A percentile compares a stretch with the other conserved stretches of the same genome.
phyloP scores from a whole-genome alignment of 2,888 invertebrate species.

The Oxystoma pomonae region DNA sequence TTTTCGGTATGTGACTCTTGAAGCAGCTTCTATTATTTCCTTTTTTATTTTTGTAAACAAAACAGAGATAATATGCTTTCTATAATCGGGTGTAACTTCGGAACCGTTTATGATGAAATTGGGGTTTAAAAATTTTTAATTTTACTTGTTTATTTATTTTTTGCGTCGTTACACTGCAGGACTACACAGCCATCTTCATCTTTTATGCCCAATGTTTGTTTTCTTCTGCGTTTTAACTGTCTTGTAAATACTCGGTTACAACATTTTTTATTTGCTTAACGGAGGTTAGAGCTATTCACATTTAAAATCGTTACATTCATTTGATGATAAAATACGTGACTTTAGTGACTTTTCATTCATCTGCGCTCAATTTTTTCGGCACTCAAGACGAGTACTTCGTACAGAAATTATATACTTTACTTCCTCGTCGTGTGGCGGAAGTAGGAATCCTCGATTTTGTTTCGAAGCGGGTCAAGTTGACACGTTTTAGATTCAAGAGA shows the following conservation, averaged over 20 bases:
- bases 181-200: no score
- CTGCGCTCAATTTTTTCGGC: neutral
- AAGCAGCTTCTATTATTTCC: no score
- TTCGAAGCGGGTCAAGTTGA: neutral
- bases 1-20: no score
- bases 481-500: no score
- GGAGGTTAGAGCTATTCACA: slow-evolving; percentile 11
- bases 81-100: no score
- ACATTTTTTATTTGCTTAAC: slow-evolving; percentile 20
- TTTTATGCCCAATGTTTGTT: neutral
- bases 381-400: neutral
- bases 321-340: neutral
- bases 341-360: neutral
- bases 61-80: no score
- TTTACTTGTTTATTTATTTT: no score
- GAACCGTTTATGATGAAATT: no score
- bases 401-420: neutral
- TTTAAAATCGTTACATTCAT: neutral
- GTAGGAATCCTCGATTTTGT: neutral
- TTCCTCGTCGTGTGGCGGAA: neutral
- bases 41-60: no score
- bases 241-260: slow-evolving; percentile 16
- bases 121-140: no score
- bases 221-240: slow-evolving; percentile 13
- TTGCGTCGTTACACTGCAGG: no score